A percentile compares a stretch with the other conserved stretches of the same genome.
These are phyloP conservation scores for Eupristina koningsbergeri DNA, from an alignment of 1,140 invertebrate species.

Conservation along the genomic window DNA sequence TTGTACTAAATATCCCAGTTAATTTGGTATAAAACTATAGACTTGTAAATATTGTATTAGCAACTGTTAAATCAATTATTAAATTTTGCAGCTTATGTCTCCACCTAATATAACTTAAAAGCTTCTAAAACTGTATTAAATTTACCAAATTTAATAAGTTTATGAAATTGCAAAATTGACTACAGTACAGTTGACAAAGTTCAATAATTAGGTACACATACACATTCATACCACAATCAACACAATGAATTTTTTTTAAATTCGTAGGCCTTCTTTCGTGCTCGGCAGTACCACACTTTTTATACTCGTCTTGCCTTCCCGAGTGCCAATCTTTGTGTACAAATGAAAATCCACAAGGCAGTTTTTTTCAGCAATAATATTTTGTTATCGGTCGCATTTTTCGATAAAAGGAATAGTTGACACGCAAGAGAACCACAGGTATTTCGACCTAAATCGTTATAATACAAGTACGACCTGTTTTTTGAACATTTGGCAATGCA, in stretches of 20 bases:
- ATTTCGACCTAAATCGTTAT: conserved; percentile 26
- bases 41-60: neutral
- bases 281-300: neutral
- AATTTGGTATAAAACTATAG: neutral
- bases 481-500: conserved; percentile 24
- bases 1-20: neutral
- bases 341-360: neutral
- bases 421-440: neutral
- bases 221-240: neutral
- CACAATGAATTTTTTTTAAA: neutral
- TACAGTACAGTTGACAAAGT: neutral
- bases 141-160: neutral
- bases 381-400: neutral
- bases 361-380: conserved; percentile 10
- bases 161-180: neutral
- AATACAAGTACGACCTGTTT: conserved; percentile 21
- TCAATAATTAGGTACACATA: neutral
- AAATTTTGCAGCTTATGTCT: neutral
- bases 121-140: neutral
- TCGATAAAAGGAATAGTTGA: neutral
- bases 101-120: neutral
- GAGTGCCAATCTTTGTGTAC: neutral
- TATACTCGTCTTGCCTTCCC: neutral
- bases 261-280: neutral
- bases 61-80: neutral